Percentiles rank a stretch among this genome's conserved stretches.
Evolutionary conservation across 1,140 invertebrate genomes (phyloP).

Genomic region (Charaxes varanes): DNA sequence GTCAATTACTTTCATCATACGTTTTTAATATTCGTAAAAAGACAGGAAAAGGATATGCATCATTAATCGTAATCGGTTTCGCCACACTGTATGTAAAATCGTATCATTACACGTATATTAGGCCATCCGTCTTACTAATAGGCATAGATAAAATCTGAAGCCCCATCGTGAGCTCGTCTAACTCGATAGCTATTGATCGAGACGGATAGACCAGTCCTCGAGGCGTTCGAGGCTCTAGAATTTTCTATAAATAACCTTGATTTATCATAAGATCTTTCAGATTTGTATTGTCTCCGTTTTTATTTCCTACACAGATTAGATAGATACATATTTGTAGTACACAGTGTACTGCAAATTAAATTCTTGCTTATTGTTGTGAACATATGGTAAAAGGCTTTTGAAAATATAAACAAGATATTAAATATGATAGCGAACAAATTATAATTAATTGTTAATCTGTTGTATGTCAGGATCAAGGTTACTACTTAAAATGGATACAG

Average conservation of each 20-base stretch:
- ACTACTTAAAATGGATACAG: no score
- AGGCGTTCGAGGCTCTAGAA: constrained; percentile 10
- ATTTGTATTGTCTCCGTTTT: background rate
- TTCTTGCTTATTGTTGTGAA: background rate
- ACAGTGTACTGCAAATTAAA: background rate
- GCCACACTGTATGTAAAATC: constrained; percentile 13
- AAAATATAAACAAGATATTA: no score
- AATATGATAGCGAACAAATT: no score
- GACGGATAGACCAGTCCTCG: constrained; percentile 16
- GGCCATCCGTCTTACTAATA: constrained; percentile 24
- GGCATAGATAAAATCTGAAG: constrained; percentile 26
- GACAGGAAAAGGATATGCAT: no score
- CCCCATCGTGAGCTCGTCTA: constrained; percentile 17
- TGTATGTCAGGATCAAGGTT: no score
- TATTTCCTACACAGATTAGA: background rate
- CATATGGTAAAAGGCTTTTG: no score
- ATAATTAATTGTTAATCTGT: no score
- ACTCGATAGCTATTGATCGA: constrained; percentile 21
- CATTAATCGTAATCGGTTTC: constrained; percentile 9
- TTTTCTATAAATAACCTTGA: constrained; percentile 21
- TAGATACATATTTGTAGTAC: background rate
- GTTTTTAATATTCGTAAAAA: no score
- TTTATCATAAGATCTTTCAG: constrained; percentile 10
- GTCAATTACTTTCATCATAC: no score
- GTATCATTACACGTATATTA: constrained; percentile 23